These are phyloP conservation scores for Onychostoma macrolepis DNA, from an alignment of 2,113 vertebrate genomes.

Conservation along the genomic window DNA sequence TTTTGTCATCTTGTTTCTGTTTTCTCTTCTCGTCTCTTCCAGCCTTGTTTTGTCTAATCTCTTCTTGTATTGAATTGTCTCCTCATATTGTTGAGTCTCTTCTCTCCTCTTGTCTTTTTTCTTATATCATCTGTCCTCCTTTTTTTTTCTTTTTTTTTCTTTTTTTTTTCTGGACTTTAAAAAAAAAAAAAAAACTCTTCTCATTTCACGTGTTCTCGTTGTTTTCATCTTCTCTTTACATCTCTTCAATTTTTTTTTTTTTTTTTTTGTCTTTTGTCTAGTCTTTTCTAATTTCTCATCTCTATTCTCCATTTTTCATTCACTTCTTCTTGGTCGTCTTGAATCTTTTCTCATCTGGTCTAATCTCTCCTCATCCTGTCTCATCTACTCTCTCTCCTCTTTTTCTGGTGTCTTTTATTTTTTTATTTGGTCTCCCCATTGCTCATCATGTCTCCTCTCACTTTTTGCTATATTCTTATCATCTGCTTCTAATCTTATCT, in stretches of 20 bases:
- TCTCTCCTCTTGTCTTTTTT: not conserved
- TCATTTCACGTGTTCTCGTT: too few species aligned
- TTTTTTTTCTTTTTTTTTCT: not conserved
- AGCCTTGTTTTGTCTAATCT: not conserved
- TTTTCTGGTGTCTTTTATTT: not conserved
- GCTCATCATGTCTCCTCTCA: not conserved
- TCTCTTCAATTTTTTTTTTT: not conserved
- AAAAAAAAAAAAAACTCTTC: too few species aligned
- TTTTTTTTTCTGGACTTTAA: too few species aligned
- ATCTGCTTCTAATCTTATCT: not conserved
- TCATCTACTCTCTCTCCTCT: not conserved
- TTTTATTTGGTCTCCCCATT: not conserved
- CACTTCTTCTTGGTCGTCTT: not conserved
- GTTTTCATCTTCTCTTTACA: not conserved
- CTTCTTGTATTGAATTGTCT: not conserved
- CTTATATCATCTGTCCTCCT: not conserved
- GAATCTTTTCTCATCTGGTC: too few species aligned
- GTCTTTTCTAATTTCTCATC: not conserved
- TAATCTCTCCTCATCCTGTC: too few species aligned
- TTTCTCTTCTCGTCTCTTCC: not conserved
- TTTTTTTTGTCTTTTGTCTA: not conserved
- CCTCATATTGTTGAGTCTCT: not conserved
- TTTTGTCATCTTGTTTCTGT: too few species aligned
- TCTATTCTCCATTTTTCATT: not conserved
- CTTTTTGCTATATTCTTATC: not conserved